phyloP scores from a whole-genome alignment of 2,888 invertebrate genomes.

The Aspidiotus destructor region DNA sequence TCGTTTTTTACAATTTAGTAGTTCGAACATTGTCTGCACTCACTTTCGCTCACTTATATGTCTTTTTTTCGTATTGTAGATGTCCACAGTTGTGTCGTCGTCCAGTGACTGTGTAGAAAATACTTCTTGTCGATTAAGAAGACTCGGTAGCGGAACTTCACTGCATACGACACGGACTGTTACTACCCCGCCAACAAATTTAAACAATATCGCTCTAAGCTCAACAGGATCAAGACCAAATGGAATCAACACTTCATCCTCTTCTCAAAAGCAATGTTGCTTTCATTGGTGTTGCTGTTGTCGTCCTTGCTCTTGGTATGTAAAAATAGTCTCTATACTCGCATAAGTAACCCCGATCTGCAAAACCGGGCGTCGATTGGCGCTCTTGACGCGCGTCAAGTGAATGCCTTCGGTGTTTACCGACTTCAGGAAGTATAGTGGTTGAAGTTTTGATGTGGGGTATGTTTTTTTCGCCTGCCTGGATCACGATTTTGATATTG shows the following conservation, averaged over 20 bases:
- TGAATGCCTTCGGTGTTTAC: too few species aligned
- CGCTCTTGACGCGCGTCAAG: too few species aligned
- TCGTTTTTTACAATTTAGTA: too few species aligned
- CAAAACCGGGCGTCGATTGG: too few species aligned
- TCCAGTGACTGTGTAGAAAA: constrained; percentile 29
- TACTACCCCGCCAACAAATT: constrained; percentile 25
- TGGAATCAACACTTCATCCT: constrained; percentile 27
- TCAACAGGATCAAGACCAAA: constrained; percentile 24
- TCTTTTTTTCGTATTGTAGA: constrained; percentile 18
- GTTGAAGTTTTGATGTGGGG: too few species aligned
- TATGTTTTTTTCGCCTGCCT: too few species aligned
- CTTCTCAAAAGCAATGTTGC: constrained; percentile 42
- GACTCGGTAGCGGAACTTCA: constrained; percentile 30
- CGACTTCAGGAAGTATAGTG: too few species aligned
- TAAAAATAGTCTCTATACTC: constrained; percentile 25
- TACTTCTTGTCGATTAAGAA: constrained; percentile 28
- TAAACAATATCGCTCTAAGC: constrained; percentile 28
- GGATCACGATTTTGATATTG: too few species aligned
- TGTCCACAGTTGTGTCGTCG: constrained; percentile 34
- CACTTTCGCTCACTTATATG: too few species aligned
- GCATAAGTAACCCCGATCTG: too few species aligned
- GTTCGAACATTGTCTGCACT: too few species aligned
- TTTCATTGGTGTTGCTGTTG: constrained; percentile 48
- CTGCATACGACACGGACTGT: constrained; percentile 33
- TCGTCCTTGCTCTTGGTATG: constrained; percentile 47